Evolutionary conservation across 2,888 invertebrate genomes (phyloP), one percentile per base, ranked within the genome.

Genomic region (Clanis bilineata): DNA sequence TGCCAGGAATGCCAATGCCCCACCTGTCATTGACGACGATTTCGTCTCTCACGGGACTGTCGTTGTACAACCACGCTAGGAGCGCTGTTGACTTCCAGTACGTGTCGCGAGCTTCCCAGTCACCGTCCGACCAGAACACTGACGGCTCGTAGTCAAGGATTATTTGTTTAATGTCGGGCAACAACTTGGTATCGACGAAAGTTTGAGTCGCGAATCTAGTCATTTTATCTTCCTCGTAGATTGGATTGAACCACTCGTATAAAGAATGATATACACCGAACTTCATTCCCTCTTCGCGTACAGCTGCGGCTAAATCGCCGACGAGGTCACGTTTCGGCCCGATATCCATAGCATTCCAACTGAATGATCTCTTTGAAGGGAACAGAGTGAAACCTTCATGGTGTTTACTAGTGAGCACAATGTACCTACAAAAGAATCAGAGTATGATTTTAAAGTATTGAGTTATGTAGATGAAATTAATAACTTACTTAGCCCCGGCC

Each of bases 21-120:
- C 98, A 99, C 69, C 99, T 94, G 85, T 99, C 99, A 82, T 99
- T 99, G 0, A 96, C 96, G 0, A 98, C 98, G 0, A 99, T 94
- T 3, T 94, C 95, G 67, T 98, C 95, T 74, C 95, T 96, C 0
- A 99, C 97, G 0, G 97, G 97, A 77, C 98, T 98, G 0, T 97
- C 96, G 76, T 97, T 98, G 76, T 97, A 98, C n/a, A 98, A 86
- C 98, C 98, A 98, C 0, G 98, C 95, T 1, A 98, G 88, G 74
- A 98, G 96, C 59, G 96, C 95, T 45, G 95, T 95, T 0, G 97
- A 95, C 67, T 94, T 94, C 97, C 97, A 98, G 74, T 98, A 98
- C 0, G 92, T 90, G 64, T 96, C 96, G 0, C 94, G 85, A 0
- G 97, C 96, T 79, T 98, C 98, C 98, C 98, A 98, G 71, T 98